Conservation (phyloP, 2,888 invertebrate genomes). For the Drosophila longiperda region DNA sequence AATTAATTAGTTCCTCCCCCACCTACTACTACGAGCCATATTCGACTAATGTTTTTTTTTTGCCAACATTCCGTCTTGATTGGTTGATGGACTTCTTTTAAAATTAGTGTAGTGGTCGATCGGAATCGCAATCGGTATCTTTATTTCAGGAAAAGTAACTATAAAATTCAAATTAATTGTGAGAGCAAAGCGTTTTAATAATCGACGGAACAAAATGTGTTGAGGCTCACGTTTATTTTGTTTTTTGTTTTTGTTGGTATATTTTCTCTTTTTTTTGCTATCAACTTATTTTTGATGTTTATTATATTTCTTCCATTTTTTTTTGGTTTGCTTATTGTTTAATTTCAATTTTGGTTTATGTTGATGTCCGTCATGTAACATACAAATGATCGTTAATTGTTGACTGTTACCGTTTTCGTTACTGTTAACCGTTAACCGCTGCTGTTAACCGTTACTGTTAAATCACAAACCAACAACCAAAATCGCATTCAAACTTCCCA, state of each 20-base stretch:
- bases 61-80: background rate
- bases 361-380: conserved; percentile 47
- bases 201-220: background rate
- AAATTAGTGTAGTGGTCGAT: background rate
- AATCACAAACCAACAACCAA: conserved; percentile 44
- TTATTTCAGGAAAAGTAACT: background rate
- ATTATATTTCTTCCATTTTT: conserved; percentile 17
- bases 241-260: conserved; percentile 2
- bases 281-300: conserved; percentile 18
- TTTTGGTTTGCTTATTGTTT: conserved; percentile 42
- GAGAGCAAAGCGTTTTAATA: background rate
- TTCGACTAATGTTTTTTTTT: background rate
- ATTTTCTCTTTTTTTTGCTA: background rate
- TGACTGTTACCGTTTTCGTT: conserved; percentile 31
- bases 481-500: conserved; percentile 41
- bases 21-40: background rate
- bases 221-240: background rate
- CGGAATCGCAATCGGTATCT: background rate
- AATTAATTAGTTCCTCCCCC: background rate
- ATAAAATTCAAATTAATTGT: background rate
- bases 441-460: conserved; percentile 46
- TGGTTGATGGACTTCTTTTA: background rate
- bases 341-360: conserved; percentile 37
- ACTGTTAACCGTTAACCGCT: conserved; percentile 37
- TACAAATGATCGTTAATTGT: conserved; percentile 29